phyloP scores from a whole-genome alignment of 2,797 vertebrate species.

The Paguma larvata region DNA sequence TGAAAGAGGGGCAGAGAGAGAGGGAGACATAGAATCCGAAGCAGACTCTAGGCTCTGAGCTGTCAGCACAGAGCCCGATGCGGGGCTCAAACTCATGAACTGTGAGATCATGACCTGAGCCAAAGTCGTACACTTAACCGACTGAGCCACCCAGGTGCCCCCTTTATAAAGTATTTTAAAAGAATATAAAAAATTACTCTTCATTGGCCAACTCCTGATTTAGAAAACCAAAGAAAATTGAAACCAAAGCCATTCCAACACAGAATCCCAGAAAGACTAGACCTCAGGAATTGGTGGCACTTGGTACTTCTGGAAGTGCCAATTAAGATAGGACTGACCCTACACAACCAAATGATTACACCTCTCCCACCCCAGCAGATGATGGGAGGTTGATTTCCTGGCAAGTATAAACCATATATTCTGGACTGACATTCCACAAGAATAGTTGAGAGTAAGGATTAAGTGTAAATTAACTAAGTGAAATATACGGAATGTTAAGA shows the following conservation, averaged over 20 bases:
- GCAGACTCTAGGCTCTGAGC: too few species aligned
- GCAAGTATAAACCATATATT: not conserved
- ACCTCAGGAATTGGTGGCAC: not conserved
- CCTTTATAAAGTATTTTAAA: not conserved
- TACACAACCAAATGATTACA: not conserved
- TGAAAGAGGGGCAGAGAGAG: too few species aligned
- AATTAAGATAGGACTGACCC: not conserved
- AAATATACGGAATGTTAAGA: not conserved
- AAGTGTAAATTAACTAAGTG: not conserved
- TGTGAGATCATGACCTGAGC: too few species aligned
- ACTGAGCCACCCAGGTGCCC: too few species aligned
- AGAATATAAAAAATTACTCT: slow-evolving; percentile 28
- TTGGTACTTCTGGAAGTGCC: not conserved
- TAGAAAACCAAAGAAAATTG: slow-evolving; percentile 34
- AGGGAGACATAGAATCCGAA: too few species aligned
- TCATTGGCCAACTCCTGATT: not conserved
- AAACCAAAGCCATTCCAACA: not conserved
- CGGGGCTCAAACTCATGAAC: too few species aligned
- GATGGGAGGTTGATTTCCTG: not conserved
- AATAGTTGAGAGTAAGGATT: not conserved
- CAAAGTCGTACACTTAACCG: too few species aligned
- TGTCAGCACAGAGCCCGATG: too few species aligned
- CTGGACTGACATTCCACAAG: not conserved
- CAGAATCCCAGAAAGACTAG: not conserved
- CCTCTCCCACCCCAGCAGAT: not conserved